A percentile compares a stretch with the other conserved stretches of the same genome.
phyloP scores from a whole-genome alignment of 2,797 vertebrate genomes.

The Eulemur albifrons region DNA sequence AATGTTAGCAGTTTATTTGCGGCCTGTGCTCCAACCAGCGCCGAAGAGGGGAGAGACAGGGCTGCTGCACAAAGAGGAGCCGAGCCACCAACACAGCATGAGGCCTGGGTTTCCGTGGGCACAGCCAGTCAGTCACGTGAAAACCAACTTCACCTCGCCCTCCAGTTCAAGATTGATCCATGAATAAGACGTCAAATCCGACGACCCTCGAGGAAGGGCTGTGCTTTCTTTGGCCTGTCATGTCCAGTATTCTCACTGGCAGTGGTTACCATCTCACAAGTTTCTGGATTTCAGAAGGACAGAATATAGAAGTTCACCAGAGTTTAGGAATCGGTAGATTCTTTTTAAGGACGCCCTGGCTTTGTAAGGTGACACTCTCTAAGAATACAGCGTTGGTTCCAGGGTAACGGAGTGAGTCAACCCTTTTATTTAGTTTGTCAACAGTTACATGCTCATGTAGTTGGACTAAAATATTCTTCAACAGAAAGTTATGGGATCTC shows the following conservation, averaged over 20 bases:
- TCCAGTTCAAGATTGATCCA: constrained; percentile 20
- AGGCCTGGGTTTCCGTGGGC: constrained; percentile 34
- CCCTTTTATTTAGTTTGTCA: constrained; percentile 60
- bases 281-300: neutral
- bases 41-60: constrained; percentile 65
- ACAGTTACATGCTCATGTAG: constrained; percentile 42
- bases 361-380: constrained; percentile 55
- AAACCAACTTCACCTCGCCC: neutral
- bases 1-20: constrained; percentile 75
- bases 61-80: constrained; percentile 29
- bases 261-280: neutral
- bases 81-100: neutral
- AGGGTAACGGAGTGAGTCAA: constrained; percentile 53
- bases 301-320: neutral
- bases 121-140: constrained; percentile 47
- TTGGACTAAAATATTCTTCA: constrained; percentile 55
- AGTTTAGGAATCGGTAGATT: constrained; percentile 15
- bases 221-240: constrained; percentile 40
- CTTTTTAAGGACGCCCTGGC: constrained; percentile 42
- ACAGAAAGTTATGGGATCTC: constrained; percentile 51
- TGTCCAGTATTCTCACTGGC: neutral
- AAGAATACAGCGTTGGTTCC: constrained; percentile 48
- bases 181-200: constrained; percentile 43
- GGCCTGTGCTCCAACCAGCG: constrained; percentile 69
- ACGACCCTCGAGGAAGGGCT: constrained; percentile 3